These are phyloP conservation scores for Cheilosia impressa DNA, from an alignment of 2,888 invertebrate genomes.

Conservation along the genomic window DNA sequence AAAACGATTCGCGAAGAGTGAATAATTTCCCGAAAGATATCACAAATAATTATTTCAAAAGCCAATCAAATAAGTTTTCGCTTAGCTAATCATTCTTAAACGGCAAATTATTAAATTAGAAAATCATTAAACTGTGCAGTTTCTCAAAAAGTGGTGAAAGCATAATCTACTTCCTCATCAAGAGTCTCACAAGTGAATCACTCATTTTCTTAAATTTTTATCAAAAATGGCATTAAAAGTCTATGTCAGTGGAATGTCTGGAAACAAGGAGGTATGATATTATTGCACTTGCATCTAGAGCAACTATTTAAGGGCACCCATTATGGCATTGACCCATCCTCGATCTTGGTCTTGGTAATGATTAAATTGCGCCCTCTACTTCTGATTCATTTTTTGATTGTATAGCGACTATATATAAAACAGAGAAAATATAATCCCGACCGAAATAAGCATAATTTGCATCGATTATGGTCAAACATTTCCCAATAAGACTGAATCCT, in stretches of 20 bases:
- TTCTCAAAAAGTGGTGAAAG: conserved; percentile 39
- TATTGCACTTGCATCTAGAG: conserved; percentile 46
- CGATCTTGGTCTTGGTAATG: conserved; percentile 56
- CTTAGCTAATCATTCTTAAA: conserved; percentile 9
- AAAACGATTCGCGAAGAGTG: conserved; percentile 37
- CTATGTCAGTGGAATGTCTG: conserved; percentile 95
- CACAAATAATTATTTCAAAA: conserved; percentile 37
- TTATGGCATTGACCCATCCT: conserved; percentile 71
- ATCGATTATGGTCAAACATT: conserved; percentile 65
- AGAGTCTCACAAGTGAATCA: conserved; percentile 70
- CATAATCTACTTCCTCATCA: conserved; percentile 40
- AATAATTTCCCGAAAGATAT: conserved; percentile 20
- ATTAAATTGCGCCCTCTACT: conserved; percentile 52
- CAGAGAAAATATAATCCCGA: conserved; percentile 51
- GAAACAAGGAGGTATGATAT: conserved; percentile 94
- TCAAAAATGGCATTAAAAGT: conserved; percentile 93
- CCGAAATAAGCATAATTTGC: conserved; percentile 70
- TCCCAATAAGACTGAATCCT: conserved; percentile 41
- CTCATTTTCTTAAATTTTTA: conserved; percentile 55
- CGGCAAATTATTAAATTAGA: background rate
- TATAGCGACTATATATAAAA: conserved; percentile 66
- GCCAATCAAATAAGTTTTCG: conserved; percentile 34
- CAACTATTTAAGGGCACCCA: conserved; percentile 38
- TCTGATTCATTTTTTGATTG: conserved; percentile 56
- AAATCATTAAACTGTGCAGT: background rate